A percentile compares a stretch with the other conserved stretches of the same genome.
Conservation (phyloP, 2,797 vertebrate species). For the Darevskia nairensis region DNA sequence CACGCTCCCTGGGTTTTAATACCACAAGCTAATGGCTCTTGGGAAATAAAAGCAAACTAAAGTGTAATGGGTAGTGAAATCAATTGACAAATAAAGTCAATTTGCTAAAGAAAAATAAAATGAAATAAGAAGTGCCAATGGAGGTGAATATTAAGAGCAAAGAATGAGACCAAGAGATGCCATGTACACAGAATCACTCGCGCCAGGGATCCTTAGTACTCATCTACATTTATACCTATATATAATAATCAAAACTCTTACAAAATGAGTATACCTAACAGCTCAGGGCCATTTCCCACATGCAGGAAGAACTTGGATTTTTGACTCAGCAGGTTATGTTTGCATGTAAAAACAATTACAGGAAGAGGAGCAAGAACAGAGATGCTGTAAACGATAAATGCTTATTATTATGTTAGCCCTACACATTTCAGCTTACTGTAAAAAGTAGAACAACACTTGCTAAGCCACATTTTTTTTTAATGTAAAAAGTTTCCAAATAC, state of each 20-base stretch:
- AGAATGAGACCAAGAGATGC: background rate
- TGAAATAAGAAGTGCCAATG: background rate
- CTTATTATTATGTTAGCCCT: no score
- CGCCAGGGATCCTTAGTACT: background rate
- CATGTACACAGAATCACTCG: background rate
- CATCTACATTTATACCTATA: background rate
- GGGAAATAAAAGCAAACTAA: constrained; percentile 5
- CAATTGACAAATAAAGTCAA: background rate
- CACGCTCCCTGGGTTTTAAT: constrained; percentile 8
- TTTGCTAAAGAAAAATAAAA: constrained; percentile 3
- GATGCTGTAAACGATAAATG: no score
- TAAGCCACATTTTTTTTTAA: no score
- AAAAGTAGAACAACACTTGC: no score
- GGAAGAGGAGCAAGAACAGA: background rate
- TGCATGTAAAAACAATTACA: no score
- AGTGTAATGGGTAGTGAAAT: constrained; percentile 13
- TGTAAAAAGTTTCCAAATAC: no score
- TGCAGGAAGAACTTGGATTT: background rate
- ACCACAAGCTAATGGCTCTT: background rate
- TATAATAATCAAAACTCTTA: background rate
- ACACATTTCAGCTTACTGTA: no score
- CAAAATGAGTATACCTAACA: background rate
- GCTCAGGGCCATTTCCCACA: background rate
- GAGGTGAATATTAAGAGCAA: constrained; percentile 7
- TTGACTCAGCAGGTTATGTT: background rate